A percentile compares a stretch with the other conserved stretches of the same genome.
Conservation (phyloP, 1,140 invertebrate genomes). For the Bombyx mandarina region DNA sequence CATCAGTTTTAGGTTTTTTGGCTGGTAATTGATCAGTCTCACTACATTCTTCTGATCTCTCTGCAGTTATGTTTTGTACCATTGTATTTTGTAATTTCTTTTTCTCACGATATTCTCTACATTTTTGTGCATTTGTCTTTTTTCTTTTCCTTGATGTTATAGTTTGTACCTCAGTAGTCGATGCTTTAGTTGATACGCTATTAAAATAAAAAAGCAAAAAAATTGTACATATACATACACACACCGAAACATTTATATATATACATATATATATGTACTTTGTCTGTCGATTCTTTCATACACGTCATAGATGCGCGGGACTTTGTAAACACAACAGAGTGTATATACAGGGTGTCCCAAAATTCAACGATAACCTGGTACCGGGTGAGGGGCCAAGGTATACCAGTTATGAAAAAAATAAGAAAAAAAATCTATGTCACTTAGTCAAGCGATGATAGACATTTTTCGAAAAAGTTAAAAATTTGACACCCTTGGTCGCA, state of each 20-base stretch:
- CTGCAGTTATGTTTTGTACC: conserved; percentile 10
- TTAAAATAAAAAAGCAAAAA: conserved; percentile 9
- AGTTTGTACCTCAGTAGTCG: conserved; percentile 11
- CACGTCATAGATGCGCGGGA: conserved; percentile 1
- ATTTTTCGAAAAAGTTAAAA: no score
- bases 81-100: conserved; percentile 12
- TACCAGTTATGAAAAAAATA: no score
- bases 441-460: no score
- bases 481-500: no score
- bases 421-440: no score
- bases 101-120: conserved; percentile 14
- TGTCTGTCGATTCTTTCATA: conserved; percentile 1
- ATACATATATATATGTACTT: conserved; percentile 1
- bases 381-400: no score
- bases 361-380: no score
- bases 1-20: conserved; percentile 13
- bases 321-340: conserved; percentile 1
- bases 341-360: neutral
- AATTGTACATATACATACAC: neutral
- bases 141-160: conserved; percentile 6
- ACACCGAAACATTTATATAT: neutral
- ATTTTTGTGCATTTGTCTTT: conserved; percentile 12
- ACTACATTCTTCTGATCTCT: conserved; percentile 13
- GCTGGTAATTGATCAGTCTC: conserved; percentile 8
- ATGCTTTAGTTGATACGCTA: conserved; percentile 14